Base-by-base conservation (phyloP, 2,888 invertebrate genomes). In the Drosophila meridiana region DNA sequence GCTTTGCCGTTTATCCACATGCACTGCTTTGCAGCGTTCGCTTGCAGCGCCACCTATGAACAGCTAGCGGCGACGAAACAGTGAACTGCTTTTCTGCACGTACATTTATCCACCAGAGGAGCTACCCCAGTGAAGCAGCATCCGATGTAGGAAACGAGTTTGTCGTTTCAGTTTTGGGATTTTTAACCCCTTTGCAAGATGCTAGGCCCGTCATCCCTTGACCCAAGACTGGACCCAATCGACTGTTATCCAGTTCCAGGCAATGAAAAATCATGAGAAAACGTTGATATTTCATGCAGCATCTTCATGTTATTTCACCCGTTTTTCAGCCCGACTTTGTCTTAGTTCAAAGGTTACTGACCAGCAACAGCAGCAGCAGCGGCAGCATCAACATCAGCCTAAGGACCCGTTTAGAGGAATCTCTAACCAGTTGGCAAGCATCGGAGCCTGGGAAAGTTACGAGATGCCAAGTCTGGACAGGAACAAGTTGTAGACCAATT, bases 401-500 rank as follows among this genome's bases (percentile, higher is more conserved):
- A 42, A 62, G 57, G 72, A 78, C 81, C 55, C 62, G 81, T 69
- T 69, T 45, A 20, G 30, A 59, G 36, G 28, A 65, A 58, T 59
- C 65, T 47, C 64, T 50, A 68, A 76, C 68, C 68, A 78, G 75
- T 70, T 76, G 66, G 28, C 40, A 14, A 30, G 43, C 56, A 48
- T 53, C 45, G 6, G 52, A 76, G 57, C 68, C 73, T 82, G 84
- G 66, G 73, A 66, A 63, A 74, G 66, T 70, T 52, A 43, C 30
- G 62, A 63, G 58, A 32, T 59, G 38, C 58, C 48, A 69, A 75
- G 70, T 69, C 80, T 76, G 68, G 79, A 79, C 85, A 89, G 87
- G 80, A 80, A 80, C 83, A 81, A 87, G 76, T 87, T 83, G 89
- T 76, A 89, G 82, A 84, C 90, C 90, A 86, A 86, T 87, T 86